These are phyloP conservation scores for Clarias pachynema DNA, from an alignment of 2,797 vertebrate genomes.

Conservation along the genomic window DNA sequence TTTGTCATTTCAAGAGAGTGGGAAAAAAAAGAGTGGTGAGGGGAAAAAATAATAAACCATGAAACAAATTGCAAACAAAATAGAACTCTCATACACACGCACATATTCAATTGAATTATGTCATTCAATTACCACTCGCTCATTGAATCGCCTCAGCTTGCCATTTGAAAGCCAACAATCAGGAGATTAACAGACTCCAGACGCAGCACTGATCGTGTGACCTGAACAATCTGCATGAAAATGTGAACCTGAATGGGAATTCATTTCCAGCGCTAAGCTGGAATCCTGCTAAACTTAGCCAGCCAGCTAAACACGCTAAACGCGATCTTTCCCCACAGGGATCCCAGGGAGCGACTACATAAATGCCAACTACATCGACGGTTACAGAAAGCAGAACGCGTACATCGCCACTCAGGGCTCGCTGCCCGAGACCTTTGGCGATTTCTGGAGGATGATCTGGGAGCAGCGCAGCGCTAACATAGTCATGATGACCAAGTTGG, in stretches of 20 bases:
- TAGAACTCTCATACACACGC: neutral
- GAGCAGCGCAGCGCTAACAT: constrained; percentile 95
- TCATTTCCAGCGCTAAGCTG: neutral
- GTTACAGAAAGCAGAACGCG: constrained; percentile 97
- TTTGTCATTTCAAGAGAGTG: neutral
- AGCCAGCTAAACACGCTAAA: constrained; percentile 55
- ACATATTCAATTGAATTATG: neutral
- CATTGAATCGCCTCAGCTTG: neutral
- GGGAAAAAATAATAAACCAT: neutral
- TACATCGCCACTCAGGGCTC: constrained; percentile 97
- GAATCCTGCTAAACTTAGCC: neutral
- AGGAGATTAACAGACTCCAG: constrained; percentile 17
- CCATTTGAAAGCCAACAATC: constrained; percentile 3
- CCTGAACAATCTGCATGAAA: constrained; percentile 2
- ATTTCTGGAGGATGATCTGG: constrained; percentile 99
- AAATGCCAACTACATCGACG: constrained; percentile 97
- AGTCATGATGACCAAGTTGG: constrained; percentile 99
- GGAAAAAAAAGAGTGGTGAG: neutral
- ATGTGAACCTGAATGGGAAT: neutral
- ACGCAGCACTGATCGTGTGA: neutral
- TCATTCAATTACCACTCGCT: constrained; percentile 14
- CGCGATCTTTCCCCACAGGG: constrained; percentile 72
- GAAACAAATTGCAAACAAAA: neutral
- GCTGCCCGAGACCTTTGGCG: constrained; percentile 94
- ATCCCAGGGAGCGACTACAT: constrained; percentile 98